Percentiles rank a stretch among this genome's conserved stretches.
phyloP scores from a whole-genome alignment of 2,888 invertebrate species.

The Nasonia oneida region DNA sequence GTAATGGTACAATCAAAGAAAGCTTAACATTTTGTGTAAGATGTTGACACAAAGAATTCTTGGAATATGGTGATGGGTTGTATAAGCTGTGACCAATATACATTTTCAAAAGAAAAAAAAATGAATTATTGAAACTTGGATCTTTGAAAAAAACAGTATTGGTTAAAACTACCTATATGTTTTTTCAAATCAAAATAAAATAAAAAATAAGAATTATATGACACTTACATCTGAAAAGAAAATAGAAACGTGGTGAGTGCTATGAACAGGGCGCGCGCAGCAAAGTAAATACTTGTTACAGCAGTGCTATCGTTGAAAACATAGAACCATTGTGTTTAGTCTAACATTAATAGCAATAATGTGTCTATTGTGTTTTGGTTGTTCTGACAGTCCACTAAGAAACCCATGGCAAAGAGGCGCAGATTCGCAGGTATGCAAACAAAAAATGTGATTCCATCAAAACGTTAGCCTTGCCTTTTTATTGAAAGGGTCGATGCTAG shows the following conservation, averaged over 20 bases:
- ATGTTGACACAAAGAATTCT: neutral
- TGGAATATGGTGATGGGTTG: constrained; percentile 45
- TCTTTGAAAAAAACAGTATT: neutral
- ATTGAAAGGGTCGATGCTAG: constrained; percentile 57
- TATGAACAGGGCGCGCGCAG: constrained; percentile 1
- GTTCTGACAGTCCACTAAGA: constrained; percentile 78
- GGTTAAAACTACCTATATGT: neutral
- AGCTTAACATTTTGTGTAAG: neutral
- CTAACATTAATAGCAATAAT: constrained; percentile 68
- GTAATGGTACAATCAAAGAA: neutral
- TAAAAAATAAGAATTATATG: neutral
- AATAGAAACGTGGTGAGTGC: neutral
- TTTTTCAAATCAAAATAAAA: neutral
- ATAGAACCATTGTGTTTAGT: constrained; percentile 61
- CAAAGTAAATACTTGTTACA: constrained; percentile 46
- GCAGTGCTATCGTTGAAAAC: constrained; percentile 58
- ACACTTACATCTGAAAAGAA: neutral
- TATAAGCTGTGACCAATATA: neutral
- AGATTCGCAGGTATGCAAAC: constrained; percentile 77
- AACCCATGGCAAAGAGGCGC: constrained; percentile 77
- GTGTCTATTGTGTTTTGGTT: constrained; percentile 73
- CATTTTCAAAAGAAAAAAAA: neutral
- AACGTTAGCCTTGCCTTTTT: constrained; percentile 63
- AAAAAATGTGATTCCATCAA: constrained; percentile 66
- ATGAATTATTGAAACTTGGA: neutral